Conservation (phyloP, 1,140 invertebrate species). For the Drosophila truncata region DNA sequence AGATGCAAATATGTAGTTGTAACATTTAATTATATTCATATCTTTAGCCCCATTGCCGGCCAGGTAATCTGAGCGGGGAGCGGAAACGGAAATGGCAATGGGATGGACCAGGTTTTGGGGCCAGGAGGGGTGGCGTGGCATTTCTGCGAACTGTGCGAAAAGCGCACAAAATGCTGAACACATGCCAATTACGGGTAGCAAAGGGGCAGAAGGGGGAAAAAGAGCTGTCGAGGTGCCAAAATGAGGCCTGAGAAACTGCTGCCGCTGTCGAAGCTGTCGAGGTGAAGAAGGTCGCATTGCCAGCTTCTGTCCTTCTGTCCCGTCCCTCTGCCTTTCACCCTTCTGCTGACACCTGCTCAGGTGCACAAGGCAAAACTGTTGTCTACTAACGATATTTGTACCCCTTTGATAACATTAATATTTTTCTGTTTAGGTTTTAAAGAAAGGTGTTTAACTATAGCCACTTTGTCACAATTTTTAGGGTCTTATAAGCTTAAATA, state of each 20-base stretch:
- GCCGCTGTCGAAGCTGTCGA: conserved; percentile 37
- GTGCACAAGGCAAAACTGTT: conserved; percentile 8
- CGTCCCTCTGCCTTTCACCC: background rate
- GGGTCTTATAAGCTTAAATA: no score
- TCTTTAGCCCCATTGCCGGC: conserved; percentile 73
- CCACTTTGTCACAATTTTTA: background rate
- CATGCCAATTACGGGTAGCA: conserved; percentile 75
- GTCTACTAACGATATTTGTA: background rate
- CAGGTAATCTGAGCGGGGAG: conserved; percentile 70
- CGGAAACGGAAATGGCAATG: conserved; percentile 16
- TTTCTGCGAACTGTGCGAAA: conserved; percentile 79
- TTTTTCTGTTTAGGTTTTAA: background rate
- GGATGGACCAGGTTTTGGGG: conserved; percentile 19
- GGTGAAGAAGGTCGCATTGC: conserved; percentile 62
- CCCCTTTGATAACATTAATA: conserved; percentile 1
- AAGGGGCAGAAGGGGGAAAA: conserved; percentile 30
- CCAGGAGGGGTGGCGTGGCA: conserved; percentile 46
- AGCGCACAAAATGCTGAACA: conserved; percentile 82
- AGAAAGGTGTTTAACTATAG: background rate
- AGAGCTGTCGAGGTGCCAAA: conserved; percentile 77
- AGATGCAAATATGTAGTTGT: conserved; percentile 82
- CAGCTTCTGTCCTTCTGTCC: background rate
- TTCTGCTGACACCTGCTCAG: conserved; percentile 14
- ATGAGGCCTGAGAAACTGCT: conserved; percentile 69
- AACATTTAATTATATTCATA: conserved; percentile 84